Evolutionary conservation across 2,888 invertebrate species (phyloP).

Genomic region (Entomobrya proxima): DNA sequence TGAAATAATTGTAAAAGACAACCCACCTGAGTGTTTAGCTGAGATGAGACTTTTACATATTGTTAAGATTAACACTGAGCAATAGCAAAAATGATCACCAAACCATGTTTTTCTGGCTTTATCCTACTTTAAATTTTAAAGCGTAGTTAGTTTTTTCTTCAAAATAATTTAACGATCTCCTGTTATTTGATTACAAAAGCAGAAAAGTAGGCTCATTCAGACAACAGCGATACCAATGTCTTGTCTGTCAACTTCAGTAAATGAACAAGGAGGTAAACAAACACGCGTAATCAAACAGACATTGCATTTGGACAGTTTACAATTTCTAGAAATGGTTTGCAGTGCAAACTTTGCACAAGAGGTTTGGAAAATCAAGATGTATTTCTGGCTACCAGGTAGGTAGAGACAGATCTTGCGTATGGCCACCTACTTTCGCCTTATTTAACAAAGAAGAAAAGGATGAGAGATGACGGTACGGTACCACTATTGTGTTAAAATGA

Average conservation of each 20-base stretch:
- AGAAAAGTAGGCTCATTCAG: not conserved
- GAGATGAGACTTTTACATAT: not conserved
- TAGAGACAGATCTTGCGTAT: not conserved
- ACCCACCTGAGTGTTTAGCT: slow-evolving; percentile 8
- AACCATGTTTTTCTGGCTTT: slow-evolving; percentile 10
- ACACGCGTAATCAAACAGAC: not conserved
- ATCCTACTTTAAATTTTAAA: slow-evolving; percentile 28
- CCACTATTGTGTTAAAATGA: not conserved
- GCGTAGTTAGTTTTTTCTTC: not conserved
- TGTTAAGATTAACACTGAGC: not conserved
- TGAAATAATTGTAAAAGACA: slow-evolving; percentile 3
- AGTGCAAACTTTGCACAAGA: slow-evolving; percentile 1
- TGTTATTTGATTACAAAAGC: slow-evolving; percentile 31
- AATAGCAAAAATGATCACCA: not conserved
- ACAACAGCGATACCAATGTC: not conserved
- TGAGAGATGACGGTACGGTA: not conserved
- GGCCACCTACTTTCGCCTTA: slow-evolving; percentile 30
- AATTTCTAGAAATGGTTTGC: slow-evolving; percentile 19
- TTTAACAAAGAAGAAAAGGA: not conserved
- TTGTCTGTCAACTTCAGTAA: not conserved
- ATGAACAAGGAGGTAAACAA: slow-evolving; percentile 13
- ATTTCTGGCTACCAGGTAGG: slow-evolving; percentile 16
- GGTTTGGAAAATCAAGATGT: slow-evolving; percentile 17
- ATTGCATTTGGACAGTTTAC: slow-evolving; percentile 25
- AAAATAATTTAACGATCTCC: slow-evolving; percentile 9